A percentile compares a stretch with the other conserved stretches of the same genome.
phyloP scores from a whole-genome alignment of 2,797 vertebrate species.

The Brachyalestes nurse region DNA sequence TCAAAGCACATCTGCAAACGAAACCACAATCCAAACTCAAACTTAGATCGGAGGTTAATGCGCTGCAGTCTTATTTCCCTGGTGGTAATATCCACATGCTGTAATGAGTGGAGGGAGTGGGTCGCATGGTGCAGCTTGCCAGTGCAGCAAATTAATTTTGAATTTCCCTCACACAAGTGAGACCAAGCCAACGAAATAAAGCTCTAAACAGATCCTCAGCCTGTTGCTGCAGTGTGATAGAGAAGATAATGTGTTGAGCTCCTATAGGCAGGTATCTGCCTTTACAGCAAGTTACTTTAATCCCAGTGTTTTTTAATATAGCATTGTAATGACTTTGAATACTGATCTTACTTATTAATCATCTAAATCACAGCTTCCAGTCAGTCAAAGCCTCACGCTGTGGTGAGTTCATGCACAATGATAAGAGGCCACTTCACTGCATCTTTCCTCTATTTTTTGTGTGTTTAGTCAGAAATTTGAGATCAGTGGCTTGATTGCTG shows the following conservation, averaged over 20 bases:
- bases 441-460: too few relatives aligned
- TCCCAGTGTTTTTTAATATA: neutral
- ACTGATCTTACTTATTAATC: neutral
- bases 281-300: neutral
- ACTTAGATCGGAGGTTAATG: conserved; percentile 13
- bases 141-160: neutral
- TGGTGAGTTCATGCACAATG: too few relatives aligned
- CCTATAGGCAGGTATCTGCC: neutral
- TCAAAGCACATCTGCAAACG: conserved; percentile 12
- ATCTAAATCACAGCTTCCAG: neutral
- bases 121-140: neutral
- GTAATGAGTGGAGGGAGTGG: neutral
- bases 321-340: neutral
- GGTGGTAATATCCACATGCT: neutral
- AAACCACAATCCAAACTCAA: conserved; percentile 1
- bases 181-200: conserved; percentile 4
- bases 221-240: neutral
- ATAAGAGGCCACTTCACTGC: too few relatives aligned
- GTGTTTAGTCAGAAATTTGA: too few relatives aligned
- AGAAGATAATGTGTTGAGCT: neutral
- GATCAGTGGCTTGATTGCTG: too few relatives aligned
- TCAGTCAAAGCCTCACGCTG: too few relatives aligned
- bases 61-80: conserved; percentile 2
- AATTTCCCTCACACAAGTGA: neutral
- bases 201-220: neutral